Evolutionary conservation across 2,888 invertebrate species (phyloP).

Genomic region (Drosophila ustulata): DNA sequence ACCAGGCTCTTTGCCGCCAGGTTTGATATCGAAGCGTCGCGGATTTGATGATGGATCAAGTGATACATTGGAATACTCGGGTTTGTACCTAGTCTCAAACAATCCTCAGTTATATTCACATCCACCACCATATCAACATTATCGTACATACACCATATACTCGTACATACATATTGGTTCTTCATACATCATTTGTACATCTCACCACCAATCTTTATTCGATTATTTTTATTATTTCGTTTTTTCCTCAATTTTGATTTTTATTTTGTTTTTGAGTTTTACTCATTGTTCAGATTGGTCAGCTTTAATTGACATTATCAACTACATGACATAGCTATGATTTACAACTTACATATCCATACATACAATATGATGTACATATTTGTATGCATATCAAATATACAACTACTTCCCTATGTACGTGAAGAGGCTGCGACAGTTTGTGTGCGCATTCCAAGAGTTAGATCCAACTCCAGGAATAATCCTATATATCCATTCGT

Average conservation of each 20-base stretch:
- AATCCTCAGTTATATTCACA: constrained; percentile 57
- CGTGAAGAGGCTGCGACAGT: constrained; percentile 44
- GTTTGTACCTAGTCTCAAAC: constrained; percentile 86
- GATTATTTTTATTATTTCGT: constrained; percentile 4
- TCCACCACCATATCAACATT: constrained; percentile 40
- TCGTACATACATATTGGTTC: constrained; percentile 27
- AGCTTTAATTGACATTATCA: constrained; percentile 42
- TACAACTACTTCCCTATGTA: constrained; percentile 3
- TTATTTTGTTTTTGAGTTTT: constrained; percentile 19
- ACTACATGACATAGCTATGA: constrained; percentile 23
- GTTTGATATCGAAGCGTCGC: constrained; percentile 89
- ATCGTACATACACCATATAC: constrained; percentile 53
- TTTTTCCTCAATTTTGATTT: constrained; percentile 11
- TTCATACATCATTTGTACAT: constrained; percentile 48
- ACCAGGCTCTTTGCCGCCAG: constrained; percentile 92
- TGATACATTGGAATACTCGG: constrained; percentile 95
- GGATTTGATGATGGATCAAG: constrained; percentile 92
- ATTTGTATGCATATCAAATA: constrained; percentile 7
- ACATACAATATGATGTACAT: constrained; percentile 21
- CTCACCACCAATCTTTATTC: constrained; percentile 36
- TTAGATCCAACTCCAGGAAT: constrained; percentile 1
- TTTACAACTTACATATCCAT: constrained; percentile 22
- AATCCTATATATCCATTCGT: constrained; percentile 36
- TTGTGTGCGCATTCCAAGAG: constrained; percentile 35
- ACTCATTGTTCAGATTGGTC: constrained; percentile 26